Conservation (phyloP, 2,113 vertebrate genomes). For the Camelus bactrianus region DNA sequence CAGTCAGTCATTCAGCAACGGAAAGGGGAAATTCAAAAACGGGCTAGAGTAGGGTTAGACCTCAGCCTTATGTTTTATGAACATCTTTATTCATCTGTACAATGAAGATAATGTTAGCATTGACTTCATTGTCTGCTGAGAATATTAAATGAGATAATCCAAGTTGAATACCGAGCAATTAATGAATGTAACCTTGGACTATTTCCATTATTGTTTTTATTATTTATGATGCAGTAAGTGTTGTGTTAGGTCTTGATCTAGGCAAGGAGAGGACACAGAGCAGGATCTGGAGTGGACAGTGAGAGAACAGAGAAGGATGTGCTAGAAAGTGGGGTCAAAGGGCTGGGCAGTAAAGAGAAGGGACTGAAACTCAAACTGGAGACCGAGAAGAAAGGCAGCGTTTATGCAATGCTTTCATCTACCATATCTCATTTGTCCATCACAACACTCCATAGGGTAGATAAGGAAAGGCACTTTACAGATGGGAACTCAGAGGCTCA, state of each 20-base stretch:
- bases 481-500: neutral
- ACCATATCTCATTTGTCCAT: neutral
- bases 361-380: rapidly evolving
- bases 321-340: neutral
- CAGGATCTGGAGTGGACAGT: neutral
- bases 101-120: neutral
- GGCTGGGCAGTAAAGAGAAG: neutral
- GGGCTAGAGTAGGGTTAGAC: neutral
- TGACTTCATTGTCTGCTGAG: no score
- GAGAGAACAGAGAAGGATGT: neutral
- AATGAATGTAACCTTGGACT: neutral
- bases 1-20: slow-evolving; percentile 16
- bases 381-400: rapidly evolving
- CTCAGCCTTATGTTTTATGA: neutral
- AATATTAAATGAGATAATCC: neutral
- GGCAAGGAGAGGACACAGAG: neutral
- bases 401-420: neutral
- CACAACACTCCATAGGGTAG: neutral
- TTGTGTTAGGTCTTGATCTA: neutral
- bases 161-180: neutral
- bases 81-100: slow-evolving; percentile 1
- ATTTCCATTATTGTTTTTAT: neutral
- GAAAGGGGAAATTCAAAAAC: slow-evolving; percentile 28
- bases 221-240: neutral
- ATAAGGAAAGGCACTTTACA: neutral